Conservation (phyloP, 2,888 invertebrate species). For the Microchrysa polita region DNA sequence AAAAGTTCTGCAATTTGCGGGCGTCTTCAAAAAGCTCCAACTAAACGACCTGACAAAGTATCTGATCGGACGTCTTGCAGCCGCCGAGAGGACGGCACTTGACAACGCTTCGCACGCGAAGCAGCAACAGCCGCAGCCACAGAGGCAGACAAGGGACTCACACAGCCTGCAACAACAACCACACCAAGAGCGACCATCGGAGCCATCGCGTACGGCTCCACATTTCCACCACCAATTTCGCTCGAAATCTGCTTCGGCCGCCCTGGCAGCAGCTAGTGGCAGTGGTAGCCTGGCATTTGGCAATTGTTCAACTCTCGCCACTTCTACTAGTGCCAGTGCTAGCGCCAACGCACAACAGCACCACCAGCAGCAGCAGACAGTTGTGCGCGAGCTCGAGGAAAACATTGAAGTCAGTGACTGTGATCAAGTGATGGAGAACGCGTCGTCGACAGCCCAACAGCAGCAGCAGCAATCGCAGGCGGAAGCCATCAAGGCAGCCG, state of each 20-base stretch:
- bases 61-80: conserved; percentile 51
- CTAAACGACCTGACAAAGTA: conserved; percentile 55
- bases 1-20: conserved; percentile 59
- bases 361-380: conserved; percentile 46
- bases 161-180: conserved; percentile 8
- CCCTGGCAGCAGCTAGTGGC: conserved; percentile 47
- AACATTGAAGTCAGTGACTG: conserved; percentile 51
- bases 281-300: conserved; percentile 51
- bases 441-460: conserved; percentile 36
- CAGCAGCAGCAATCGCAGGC: conserved; percentile 43
- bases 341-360: conserved; percentile 49
- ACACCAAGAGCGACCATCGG: conserved; percentile 45
- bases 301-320: conserved; percentile 36
- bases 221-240: conserved; percentile 32
- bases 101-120: background rate
- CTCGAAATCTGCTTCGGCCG: conserved; percentile 52
- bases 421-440: conserved; percentile 49
- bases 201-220: conserved; percentile 21
- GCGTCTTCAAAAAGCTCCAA: conserved; percentile 55
- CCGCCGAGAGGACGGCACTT: conserved; percentile 42
- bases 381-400: conserved; percentile 47
- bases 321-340: conserved; percentile 54
- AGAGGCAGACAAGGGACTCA: background rate
- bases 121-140: background rate
- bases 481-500: conserved; percentile 16